Percentiles rank a stretch among this genome's conserved stretches.
Conservation (phyloP, 2,113 vertebrate species). For the Lichenostomus cassidix region DNA sequence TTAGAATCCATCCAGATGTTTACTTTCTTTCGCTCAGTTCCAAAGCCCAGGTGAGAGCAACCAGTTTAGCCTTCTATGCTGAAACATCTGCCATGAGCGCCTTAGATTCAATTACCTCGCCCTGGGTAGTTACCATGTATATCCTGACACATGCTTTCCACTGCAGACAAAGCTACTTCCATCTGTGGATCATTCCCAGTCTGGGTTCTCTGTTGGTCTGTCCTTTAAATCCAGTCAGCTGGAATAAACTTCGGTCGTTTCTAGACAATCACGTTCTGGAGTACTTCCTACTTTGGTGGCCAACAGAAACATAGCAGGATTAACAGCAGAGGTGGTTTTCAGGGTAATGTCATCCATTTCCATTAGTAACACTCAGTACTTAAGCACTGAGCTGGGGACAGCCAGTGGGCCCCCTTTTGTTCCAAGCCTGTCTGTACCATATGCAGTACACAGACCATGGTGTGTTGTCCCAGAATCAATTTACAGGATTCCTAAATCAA, state of each 20-base stretch:
- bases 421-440: background rate
- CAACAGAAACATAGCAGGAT: background rate
- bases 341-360: background rate
- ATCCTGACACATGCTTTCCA: background rate
- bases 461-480: background rate
- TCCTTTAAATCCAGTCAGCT: background rate
- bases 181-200: no score
- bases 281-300: background rate
- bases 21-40: background rate
- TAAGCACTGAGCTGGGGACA: background rate
- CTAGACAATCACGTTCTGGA: background rate
- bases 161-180: background rate
- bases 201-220: background rate
- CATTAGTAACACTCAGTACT: background rate
- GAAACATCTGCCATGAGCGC: no score
- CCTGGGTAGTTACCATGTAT: background rate
- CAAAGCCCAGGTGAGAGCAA: accelerated
- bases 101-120: no score
- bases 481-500: background rate
- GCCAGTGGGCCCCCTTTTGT: background rate
- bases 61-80: background rate
- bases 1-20: background rate
- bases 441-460: background rate
- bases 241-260: accelerated
- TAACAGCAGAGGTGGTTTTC: background rate